phyloP scores from a whole-genome alignment of 2,888 invertebrate genomes.

The Neoscelio sp. region DNA sequence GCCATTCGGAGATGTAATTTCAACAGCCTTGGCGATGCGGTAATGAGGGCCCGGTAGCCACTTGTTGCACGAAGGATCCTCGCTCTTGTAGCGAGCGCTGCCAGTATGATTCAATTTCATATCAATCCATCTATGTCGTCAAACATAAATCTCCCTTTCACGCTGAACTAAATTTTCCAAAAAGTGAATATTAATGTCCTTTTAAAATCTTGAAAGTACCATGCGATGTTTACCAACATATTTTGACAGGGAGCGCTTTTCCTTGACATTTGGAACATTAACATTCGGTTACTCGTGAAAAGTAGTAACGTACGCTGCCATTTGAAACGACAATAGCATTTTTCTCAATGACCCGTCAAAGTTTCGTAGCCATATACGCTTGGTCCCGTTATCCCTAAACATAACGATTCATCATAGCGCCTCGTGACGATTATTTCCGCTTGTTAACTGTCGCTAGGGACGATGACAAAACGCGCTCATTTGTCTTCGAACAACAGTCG shows the following conservation, averaged over 20 bases:
- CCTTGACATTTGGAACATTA: no score
- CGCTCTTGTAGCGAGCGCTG: conserved; percentile 74
- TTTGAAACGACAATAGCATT: conserved; percentile 45
- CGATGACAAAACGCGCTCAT: conserved; percentile 62
- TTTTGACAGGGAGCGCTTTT: no score
- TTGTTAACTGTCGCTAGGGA: conserved; percentile 53
- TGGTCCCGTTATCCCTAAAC: conserved; percentile 39
- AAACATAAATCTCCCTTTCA: conserved; percentile 71
- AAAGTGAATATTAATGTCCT: no score
- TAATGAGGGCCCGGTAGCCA: conserved; percentile 49
- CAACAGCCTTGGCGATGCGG: conserved; percentile 18
- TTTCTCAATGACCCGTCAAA: conserved; percentile 49
- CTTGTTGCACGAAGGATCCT: conserved; percentile 64
- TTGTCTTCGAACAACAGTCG: conserved; percentile 42
- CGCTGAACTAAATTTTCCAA: background rate
- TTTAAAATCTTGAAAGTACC: no score
- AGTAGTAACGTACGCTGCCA: no score
- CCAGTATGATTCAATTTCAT: conserved; percentile 78
- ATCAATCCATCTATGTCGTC: conserved; percentile 75
- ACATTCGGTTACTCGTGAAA: no score
- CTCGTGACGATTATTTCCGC: conserved; percentile 55
- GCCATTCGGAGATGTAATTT: conserved; percentile 32
- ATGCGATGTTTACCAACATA: no score
- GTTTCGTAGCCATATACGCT: conserved; percentile 39
- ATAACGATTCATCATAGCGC: conserved; percentile 48